phyloP scores from a whole-genome alignment of 2,113 vertebrate species.

The Struthio camelus region DNA sequence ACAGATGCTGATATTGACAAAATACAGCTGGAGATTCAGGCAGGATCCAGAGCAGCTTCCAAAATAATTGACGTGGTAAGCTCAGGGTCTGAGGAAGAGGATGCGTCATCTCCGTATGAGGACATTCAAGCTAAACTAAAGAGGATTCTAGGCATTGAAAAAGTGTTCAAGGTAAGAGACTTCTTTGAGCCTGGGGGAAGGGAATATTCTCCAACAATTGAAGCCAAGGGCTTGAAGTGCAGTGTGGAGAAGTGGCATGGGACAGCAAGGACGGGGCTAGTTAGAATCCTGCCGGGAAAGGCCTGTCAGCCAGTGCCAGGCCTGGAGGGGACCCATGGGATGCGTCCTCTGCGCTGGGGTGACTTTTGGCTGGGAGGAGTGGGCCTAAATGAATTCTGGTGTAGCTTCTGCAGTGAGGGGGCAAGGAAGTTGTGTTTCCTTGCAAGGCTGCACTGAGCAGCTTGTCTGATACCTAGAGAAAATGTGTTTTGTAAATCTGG shows the following conservation, averaged over 20 bases:
- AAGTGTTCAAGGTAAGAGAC: conserved; percentile 47
- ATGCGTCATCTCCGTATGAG: conserved; percentile 29
- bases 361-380: neutral
- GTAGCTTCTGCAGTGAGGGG: neutral
- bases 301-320: neutral
- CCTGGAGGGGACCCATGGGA: no score
- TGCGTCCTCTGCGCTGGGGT: neutral
- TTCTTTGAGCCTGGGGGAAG: neutral
- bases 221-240: neutral
- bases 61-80: conserved; percentile 73
- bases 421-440: neutral
- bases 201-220: neutral
- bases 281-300: no score
- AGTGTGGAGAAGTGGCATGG: neutral
- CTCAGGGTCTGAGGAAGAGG: conserved; percentile 30
- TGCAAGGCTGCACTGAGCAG: neutral
- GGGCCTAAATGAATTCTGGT: neutral
- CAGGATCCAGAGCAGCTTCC: conserved; percentile 76
- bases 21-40: conserved; percentile 79
- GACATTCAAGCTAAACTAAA: conserved; percentile 75
- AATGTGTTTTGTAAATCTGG: neutral
- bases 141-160: conserved; percentile 71
- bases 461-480: neutral
- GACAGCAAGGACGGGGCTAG: neutral
- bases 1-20: conserved; percentile 76